Evolutionary conservation across 2,797 vertebrate species (phyloP), one percentile per base, ranked within the genome.

Genomic region (Centroberyx gerrardi): DNA sequence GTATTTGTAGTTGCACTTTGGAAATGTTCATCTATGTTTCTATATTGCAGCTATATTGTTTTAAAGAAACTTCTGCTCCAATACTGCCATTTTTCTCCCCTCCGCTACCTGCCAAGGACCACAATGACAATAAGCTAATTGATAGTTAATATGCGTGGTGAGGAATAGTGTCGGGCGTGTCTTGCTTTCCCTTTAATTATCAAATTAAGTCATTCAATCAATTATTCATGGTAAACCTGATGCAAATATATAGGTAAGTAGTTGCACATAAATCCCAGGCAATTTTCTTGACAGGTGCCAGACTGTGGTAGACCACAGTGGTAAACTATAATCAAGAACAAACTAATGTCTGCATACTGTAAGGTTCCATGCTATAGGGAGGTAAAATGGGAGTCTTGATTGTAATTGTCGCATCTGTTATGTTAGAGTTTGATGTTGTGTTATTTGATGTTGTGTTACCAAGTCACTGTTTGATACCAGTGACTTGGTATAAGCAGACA

Each of bases 251-350:
- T 36, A 36, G 33, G 33, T 8, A 36, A 36, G 33, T 8, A 36
- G n/a, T 67, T 86, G 62, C 28, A 79, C 82, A 81, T 78, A 62
- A 70, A 72, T 72, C 38, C 67, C 73, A 74, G 59, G 77, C 72
- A 78, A 22, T 7, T 8, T 82, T 74, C 59, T 71, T 87, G 86
- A 87, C 78, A 82, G 33, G 56, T 5, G 5, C 12, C 36, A 18
- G 18, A 5, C 38, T 79, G 81, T 85, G 84, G 81, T 83, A 69
- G 58, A 38, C 51, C 38, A 55, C 38, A 68, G 65, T 78, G 75
- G 61, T 75, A 83, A 84, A 80, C 64, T 36, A 54, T 51, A 56
- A 74, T 72, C 75, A 55, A 62, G 78, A 78, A 76, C 66, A 78
- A 78, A 82, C 61, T 74, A 10, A 69, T 76, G 68, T 82, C 80